Percentiles rank a stretch among this genome's conserved stretches.
Evolutionary conservation across 2,797 vertebrate species (phyloP).

Genomic region (Astyanax mexicanus): DNA sequence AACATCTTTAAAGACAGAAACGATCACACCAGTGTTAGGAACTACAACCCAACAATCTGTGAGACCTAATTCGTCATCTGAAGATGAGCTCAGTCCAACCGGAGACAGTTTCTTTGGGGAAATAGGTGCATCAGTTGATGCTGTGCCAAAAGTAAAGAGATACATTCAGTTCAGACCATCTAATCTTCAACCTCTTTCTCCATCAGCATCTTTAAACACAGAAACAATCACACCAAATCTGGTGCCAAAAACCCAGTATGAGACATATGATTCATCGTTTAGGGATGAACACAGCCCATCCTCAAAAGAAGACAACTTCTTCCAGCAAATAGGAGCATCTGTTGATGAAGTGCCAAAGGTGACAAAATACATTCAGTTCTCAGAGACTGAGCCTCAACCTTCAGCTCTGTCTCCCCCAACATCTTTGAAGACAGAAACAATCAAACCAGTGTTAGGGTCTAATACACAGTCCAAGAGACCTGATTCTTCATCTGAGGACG

Average conservation of each 20-base stretch:
- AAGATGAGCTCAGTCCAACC: not conserved
- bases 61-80: not conserved
- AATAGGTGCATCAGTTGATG: conserved; percentile 18
- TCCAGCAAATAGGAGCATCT: not conserved
- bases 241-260: not conserved
- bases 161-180: conserved; percentile 26
- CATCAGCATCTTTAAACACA: not conserved
- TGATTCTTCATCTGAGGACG: conserved; percentile 1
- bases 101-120: conserved; percentile 5
- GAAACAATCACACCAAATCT: not conserved
- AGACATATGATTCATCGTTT: not conserved
- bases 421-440: not conserved
- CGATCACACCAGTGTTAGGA: not conserved
- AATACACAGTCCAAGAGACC: not conserved
- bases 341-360: conserved; percentile 34
- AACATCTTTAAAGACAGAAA: conserved; percentile 3
- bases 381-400: not conserved
- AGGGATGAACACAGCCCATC: not conserved
- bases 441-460: not conserved
- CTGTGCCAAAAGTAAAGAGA: conserved; percentile 20
- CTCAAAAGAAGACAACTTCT: not conserved
- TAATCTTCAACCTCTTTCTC: not conserved
- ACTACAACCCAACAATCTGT: too few relatives aligned
- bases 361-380: conserved; percentile 42
- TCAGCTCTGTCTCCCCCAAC: conserved; percentile 1